Percentiles rank a stretch among this genome's conserved stretches.
Evolutionary conservation across 2,113 vertebrate genomes (phyloP).

Genomic region (Urocynchramus pylzowi): DNA sequence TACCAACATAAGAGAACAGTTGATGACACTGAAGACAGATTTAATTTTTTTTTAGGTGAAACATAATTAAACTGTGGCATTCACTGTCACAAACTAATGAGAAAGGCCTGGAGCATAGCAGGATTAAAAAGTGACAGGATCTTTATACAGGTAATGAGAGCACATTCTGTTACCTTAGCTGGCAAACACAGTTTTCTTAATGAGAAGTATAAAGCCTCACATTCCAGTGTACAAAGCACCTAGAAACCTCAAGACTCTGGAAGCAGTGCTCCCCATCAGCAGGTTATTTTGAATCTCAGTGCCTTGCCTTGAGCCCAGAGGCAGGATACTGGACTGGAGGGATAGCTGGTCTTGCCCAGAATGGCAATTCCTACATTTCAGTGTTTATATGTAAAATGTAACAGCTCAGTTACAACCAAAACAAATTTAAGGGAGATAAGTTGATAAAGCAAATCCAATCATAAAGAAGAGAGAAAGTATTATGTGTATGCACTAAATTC

Average conservation of each 20-base stretch:
- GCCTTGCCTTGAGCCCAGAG: not conserved
- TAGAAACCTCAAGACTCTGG: not conserved
- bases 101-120: not conserved
- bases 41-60: conserved; percentile 9
- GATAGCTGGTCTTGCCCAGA: not conserved
- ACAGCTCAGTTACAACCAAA: conserved; percentile 19
- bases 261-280: not conserved
- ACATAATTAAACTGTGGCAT: conserved; percentile 26
- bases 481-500: conserved; percentile 21
- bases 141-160: not conserved
- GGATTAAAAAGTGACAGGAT: not conserved
- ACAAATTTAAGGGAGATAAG: conserved; percentile 40
- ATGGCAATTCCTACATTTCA: not conserved
- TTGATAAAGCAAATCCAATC: conserved; percentile 47
- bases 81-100: conserved; percentile 34
- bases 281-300: not conserved
- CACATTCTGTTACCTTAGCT: not conserved
- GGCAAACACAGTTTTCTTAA: not conserved
- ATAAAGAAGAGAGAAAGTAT: conserved; percentile 22
- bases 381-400: conserved; percentile 10
- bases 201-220: not conserved
- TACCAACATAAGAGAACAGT: not conserved
- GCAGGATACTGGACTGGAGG: not conserved
- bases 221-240: not conserved
- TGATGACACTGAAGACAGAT: not conserved